Conservation (phyloP, 2,888 invertebrate species). For the Tigriopus californicus region DNA sequence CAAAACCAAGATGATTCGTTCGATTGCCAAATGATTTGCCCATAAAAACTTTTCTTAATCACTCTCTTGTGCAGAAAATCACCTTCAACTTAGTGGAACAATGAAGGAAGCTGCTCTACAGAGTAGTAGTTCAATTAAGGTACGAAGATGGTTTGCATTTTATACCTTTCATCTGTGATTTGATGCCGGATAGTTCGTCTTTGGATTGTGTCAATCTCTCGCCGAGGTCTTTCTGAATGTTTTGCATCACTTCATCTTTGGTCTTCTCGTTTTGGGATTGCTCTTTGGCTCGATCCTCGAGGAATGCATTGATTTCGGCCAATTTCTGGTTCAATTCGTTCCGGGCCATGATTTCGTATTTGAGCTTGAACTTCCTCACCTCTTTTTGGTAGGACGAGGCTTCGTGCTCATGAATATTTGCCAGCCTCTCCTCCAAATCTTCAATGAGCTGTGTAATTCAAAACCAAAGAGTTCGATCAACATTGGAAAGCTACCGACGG, state of each 20-base stretch:
- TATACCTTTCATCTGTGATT: constrained; percentile 11
- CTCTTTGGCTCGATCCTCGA: background rate
- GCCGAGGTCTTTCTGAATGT: constrained; percentile 2
- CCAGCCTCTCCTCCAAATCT: background rate
- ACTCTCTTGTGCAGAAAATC: background rate
- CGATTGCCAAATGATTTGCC: background rate
- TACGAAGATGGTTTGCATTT: too few relatives aligned
- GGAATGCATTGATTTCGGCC: constrained; percentile 2
- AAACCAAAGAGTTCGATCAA: background rate
- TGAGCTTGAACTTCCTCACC: background rate
- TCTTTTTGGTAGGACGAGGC: background rate
- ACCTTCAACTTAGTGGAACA: too few relatives aligned
- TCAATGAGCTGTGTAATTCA: background rate
- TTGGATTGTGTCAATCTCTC: background rate
- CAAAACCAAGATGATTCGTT: background rate
- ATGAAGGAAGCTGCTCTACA: too few relatives aligned
- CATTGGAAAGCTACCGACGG: too few relatives aligned
- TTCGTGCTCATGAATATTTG: background rate
- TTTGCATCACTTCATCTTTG: background rate
- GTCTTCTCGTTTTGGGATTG: background rate
- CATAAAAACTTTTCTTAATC: background rate
- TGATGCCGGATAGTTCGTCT: background rate
- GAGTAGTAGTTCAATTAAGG: too few relatives aligned
- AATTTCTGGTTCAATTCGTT: constrained; percentile 3
- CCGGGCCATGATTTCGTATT: constrained; percentile 7